Percentiles rank a stretch among this genome's conserved stretches.
phyloP scores from a whole-genome alignment of 2,113 vertebrate species.

The Brienomyrus brachyistius region DNA sequence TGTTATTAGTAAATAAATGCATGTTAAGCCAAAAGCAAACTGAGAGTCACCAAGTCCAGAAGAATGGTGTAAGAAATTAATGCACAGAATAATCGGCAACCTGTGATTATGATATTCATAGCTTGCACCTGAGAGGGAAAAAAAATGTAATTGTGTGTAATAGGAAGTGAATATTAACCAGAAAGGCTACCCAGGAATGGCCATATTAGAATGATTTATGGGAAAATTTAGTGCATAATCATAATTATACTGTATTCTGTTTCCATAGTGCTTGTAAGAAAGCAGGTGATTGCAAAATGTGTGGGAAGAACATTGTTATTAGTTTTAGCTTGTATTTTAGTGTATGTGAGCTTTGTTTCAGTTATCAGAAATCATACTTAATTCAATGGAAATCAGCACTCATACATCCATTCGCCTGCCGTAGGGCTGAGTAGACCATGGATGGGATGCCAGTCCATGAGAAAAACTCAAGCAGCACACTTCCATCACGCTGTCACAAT shows the following conservation, averaged over 20 bases:
- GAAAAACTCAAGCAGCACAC: neutral
- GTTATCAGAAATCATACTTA: conserved; percentile 58
- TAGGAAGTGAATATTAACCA: neutral
- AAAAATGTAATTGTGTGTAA: neutral
- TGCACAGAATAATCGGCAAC: neutral
- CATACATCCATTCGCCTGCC: conserved; percentile 28
- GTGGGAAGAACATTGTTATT: conserved; percentile 54
- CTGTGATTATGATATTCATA: neutral
- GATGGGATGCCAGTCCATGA: neutral
- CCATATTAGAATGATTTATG: neutral
- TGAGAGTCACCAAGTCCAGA: neutral
- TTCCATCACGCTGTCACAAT: neutral
- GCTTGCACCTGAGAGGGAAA: neutral
- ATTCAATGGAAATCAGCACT: conserved; percentile 58
- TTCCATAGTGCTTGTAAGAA: conserved; percentile 47
- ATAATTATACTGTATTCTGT: conserved; percentile 39
- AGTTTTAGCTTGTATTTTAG: conserved; percentile 53
- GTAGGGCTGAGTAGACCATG: conserved; percentile 1
- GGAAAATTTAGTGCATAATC: neutral
- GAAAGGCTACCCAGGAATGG: neutral
- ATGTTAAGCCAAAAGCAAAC: neutral
- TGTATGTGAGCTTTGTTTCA: conserved; percentile 56
- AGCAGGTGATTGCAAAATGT: conserved; percentile 42
- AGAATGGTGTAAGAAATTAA: neutral
- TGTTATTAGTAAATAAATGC: neutral